A percentile compares a stretch with the other conserved stretches of the same genome.
These are phyloP conservation scores for Drosophila mayaguana DNA, from an alignment of 2,888 invertebrate species.

Conservation along the genomic window DNA sequence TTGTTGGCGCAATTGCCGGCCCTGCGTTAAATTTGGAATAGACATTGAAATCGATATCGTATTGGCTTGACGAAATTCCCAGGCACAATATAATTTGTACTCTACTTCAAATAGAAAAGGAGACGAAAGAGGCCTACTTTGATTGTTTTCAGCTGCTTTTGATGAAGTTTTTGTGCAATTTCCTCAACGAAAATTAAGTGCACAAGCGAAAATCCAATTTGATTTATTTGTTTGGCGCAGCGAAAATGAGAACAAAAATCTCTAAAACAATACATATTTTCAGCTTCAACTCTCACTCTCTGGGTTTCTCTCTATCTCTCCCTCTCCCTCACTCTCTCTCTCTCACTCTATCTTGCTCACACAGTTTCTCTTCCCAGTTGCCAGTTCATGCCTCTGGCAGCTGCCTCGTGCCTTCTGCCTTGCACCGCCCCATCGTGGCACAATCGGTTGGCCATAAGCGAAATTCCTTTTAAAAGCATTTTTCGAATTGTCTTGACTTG, in stretches of 20 bases:
- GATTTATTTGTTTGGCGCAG: conserved; percentile 72
- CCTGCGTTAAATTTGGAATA: conserved; percentile 40
- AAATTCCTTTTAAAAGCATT: conserved; percentile 80
- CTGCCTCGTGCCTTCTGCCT: conserved; percentile 22
- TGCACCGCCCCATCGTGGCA: conserved; percentile 36
- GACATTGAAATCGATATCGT: conserved; percentile 41
- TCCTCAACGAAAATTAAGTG: conserved; percentile 68
- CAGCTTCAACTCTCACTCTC: conserved; percentile 27
- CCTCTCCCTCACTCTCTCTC: not conserved
- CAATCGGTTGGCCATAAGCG: conserved; percentile 80
- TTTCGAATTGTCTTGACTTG: conserved; percentile 78
- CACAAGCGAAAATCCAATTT: conserved; percentile 77
- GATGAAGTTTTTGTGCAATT: conserved; percentile 64
- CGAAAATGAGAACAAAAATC: conserved; percentile 63
- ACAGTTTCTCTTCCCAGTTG: not conserved
- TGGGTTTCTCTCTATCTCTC: not conserved
- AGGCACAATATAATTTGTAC: conserved; percentile 1
- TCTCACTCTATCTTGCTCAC: not conserved
- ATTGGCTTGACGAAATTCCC: conserved; percentile 9
- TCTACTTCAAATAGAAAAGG: not conserved
- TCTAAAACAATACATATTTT: conserved; percentile 81
- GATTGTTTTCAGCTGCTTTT: conserved; percentile 41
- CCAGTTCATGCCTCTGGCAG: conserved; percentile 18
- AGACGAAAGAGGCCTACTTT: conserved; percentile 21
- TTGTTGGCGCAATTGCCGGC: not conserved